These are phyloP conservation scores for Takifugu rubripes DNA, from an alignment of 2,797 vertebrate species.

Conservation along the genomic window DNA sequence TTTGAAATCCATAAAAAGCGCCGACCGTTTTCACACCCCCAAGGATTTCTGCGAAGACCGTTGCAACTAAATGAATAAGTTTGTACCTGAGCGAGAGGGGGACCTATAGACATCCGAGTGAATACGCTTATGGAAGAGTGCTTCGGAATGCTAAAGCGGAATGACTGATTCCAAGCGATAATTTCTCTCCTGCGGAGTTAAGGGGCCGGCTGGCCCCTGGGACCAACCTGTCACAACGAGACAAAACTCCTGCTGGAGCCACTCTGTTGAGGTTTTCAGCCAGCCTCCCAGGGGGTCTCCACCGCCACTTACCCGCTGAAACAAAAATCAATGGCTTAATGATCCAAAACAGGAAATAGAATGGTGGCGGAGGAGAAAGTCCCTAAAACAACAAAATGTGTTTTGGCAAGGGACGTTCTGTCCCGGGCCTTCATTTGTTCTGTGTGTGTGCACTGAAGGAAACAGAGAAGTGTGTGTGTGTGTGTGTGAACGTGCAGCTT, in stretches of 20 bases:
- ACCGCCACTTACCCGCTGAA: conserved; percentile 77
- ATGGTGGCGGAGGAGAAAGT: conserved; percentile 57
- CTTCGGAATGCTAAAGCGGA: conserved; percentile 43
- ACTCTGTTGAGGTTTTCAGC: conserved; percentile 75
- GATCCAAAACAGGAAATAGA: conserved; percentile 84
- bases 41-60: conserved; percentile 39
- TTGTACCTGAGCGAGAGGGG: conserved; percentile 32
- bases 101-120: conserved; percentile 45
- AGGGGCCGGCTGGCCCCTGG: conserved; percentile 62
- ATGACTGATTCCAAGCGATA: conserved; percentile 64
- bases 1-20: conserved; percentile 54
- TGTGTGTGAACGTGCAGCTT: conserved; percentile 42
- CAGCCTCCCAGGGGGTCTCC: conserved; percentile 67
- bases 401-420: conserved; percentile 77
- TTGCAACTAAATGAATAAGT: conserved; percentile 37
- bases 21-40: conserved; percentile 47
- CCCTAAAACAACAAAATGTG: conserved; percentile 81
- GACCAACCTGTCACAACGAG: conserved; percentile 71
- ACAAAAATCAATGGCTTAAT: conserved; percentile 85
- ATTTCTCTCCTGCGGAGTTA: conserved; percentile 60
- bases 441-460: conserved; percentile 43
- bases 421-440: conserved; percentile 68
- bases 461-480: conserved; percentile 25
- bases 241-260: conserved; percentile 75
- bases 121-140: conserved; percentile 34